Evolutionary conservation across 1,140 invertebrate species (phyloP).

Genomic region (Drosophila guanche): DNA sequence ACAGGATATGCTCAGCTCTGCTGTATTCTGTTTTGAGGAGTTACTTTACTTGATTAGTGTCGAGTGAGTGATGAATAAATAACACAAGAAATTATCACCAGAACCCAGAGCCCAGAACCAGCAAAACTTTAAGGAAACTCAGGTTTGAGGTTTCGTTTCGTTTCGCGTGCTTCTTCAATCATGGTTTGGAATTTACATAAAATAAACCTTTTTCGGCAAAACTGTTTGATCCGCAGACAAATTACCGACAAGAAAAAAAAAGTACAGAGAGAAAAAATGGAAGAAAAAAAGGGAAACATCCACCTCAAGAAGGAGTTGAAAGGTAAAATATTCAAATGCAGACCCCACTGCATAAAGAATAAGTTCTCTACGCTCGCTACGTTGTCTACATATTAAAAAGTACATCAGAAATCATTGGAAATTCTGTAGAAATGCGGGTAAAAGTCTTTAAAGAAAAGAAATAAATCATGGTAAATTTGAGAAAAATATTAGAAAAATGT

Average conservation of each 20-base stretch:
- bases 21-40: slow-evolving; percentile 19
- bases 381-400: slow-evolving; percentile 62
- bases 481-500: too few species aligned
- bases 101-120: background rate
- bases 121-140: slow-evolving; percentile 14
- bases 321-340: slow-evolving; percentile 35
- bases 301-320: slow-evolving; percentile 34
- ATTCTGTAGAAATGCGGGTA: slow-evolving; percentile 9
- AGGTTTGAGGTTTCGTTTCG: background rate
- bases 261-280: slow-evolving; percentile 8
- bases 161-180: slow-evolving; percentile 14
- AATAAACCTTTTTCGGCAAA: slow-evolving; percentile 46
- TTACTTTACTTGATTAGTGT: slow-evolving; percentile 77
- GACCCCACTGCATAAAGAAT: background rate
- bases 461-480: slow-evolving; percentile 6
- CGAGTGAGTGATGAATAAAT: slow-evolving; percentile 74
- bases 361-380: slow-evolving; percentile 4
- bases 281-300: slow-evolving; percentile 18
- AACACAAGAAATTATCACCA: slow-evolving; percentile 59
- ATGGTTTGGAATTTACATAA: slow-evolving; percentile 47
- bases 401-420: slow-evolving; percentile 16
- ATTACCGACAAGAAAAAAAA: slow-evolving; percentile 39
- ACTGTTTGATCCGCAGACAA: slow-evolving; percentile 69
- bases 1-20: slow-evolving; percentile 31
- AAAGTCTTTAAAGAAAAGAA: slow-evolving; percentile 14